These are phyloP conservation scores for Acrobasis repandana DNA, from an alignment of 2,888 invertebrate genomes.

Conservation along the genomic window DNA sequence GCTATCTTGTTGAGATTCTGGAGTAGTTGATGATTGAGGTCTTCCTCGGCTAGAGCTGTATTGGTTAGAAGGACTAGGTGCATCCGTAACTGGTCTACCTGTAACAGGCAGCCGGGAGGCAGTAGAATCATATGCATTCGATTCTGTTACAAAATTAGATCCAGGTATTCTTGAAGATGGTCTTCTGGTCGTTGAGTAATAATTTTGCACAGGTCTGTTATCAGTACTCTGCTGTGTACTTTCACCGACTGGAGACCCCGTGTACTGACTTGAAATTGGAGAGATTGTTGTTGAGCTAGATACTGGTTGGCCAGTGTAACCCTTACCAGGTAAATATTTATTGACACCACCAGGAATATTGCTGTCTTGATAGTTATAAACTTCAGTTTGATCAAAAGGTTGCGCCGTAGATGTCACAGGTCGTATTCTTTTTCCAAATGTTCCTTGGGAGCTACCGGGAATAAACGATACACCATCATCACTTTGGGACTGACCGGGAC, in stretches of 20 bases:
- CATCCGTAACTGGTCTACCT: neutral
- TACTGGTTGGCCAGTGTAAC: conserved; percentile 1
- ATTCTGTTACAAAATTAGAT: neutral
- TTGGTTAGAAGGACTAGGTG: neutral
- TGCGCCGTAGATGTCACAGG: neutral
- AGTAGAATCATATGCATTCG: neutral
- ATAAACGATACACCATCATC: neutral
- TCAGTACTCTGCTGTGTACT: neutral
- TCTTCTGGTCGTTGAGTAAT: neutral
- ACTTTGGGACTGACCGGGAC: neutral
- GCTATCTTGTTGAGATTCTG: conserved; percentile 1
- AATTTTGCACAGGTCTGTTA: neutral
- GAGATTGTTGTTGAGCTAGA: conserved; percentile 3
- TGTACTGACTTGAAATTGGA: neutral
- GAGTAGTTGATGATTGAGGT: conserved; percentile 1
- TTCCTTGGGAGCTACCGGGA: neutral
- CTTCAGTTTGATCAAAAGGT: conserved; percentile 1
- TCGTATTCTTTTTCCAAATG: neutral
- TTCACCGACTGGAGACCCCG: neutral
- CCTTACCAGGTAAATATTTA: conserved; percentile 1
- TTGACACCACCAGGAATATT: neutral
- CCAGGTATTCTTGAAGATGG: neutral
- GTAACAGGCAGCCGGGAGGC: neutral
- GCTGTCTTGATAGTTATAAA: neutral
- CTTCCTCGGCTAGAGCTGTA: neutral